Evolutionary conservation across 2,888 invertebrate species (phyloP).

Genomic region (Pomacea canaliculata): DNA sequence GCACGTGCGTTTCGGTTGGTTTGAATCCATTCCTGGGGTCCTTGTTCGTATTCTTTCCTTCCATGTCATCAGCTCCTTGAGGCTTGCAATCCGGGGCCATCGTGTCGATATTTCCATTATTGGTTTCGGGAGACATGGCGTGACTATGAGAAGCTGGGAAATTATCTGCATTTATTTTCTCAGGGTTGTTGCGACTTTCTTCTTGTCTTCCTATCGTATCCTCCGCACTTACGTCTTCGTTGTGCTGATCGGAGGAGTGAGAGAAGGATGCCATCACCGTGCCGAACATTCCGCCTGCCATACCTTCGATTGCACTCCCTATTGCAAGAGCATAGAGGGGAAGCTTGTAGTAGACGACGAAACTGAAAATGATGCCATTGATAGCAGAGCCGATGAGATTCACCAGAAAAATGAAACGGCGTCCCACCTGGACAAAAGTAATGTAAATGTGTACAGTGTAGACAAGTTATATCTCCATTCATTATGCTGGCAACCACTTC

Average conservation of each 20-base stretch:
- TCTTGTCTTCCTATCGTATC: not conserved
- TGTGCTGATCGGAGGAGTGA: conserved; percentile 3
- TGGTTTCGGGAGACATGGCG: not conserved
- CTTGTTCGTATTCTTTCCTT: not conserved
- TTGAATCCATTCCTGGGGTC: not conserved
- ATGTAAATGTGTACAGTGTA: too few species aligned
- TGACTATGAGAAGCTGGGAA: too few species aligned
- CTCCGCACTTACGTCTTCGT: not conserved
- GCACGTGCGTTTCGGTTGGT: not conserved
- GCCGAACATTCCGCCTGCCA: not conserved
- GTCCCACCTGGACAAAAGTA: not conserved
- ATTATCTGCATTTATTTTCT: too few species aligned
- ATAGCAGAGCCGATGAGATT: not conserved
- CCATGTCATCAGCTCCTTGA: not conserved
- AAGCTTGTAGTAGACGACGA: not conserved
- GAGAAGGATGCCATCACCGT: not conserved
- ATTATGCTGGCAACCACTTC: too few species aligned
- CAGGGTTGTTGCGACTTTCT: too few species aligned
- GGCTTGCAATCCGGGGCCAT: not conserved
- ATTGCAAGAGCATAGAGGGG: not conserved
- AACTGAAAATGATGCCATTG: not conserved
- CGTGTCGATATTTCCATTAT: not conserved
- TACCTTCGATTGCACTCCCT: not conserved
- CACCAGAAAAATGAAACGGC: not conserved
- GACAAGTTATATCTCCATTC: too few species aligned